phyloP scores from a whole-genome alignment of 2,113 vertebrate genomes.

The Polyodon spathula region DNA sequence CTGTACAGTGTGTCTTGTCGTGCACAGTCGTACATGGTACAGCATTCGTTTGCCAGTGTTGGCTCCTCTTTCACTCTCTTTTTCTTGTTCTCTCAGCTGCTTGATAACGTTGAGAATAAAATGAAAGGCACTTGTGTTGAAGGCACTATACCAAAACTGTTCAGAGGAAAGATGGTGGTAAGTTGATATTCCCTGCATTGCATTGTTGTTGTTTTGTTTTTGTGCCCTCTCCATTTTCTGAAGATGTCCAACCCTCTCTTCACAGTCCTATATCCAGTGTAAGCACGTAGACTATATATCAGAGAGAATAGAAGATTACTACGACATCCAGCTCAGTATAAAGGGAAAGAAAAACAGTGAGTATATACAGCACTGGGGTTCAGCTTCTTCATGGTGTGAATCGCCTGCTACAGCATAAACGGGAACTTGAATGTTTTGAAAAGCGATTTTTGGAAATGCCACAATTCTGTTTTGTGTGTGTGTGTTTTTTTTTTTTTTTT shows the following conservation, averaged over 20 bases:
- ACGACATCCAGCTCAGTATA: conserved; percentile 98
- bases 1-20: too few species aligned
- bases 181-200: too few species aligned
- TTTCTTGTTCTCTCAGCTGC: conserved; percentile 63
- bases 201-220: too few species aligned
- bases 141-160: conserved; percentile 95
- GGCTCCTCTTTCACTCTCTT: too few species aligned
- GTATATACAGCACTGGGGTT: conserved; percentile 33
- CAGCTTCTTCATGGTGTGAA: too few species aligned
- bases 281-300: conserved; percentile 97
- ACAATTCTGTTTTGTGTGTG: too few species aligned
- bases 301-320: conserved; percentile 98
- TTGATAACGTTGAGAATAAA: conserved; percentile 98
- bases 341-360: conserved; percentile 99
- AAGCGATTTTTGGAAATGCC: too few species aligned
- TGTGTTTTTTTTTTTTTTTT: too few species aligned
- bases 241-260: conserved; percentile 20
- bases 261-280: conserved; percentile 95
- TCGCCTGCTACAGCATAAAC: too few species aligned
- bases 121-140: conserved; percentile 99
- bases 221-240: background rate
- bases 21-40: too few species aligned
- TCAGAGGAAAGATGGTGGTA: conserved; percentile 99
- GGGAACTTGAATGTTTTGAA: too few species aligned
- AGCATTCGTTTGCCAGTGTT: too few species aligned